phyloP scores from a whole-genome alignment of 2,888 invertebrate genomes.

The Patella ulyssiponensis region DNA sequence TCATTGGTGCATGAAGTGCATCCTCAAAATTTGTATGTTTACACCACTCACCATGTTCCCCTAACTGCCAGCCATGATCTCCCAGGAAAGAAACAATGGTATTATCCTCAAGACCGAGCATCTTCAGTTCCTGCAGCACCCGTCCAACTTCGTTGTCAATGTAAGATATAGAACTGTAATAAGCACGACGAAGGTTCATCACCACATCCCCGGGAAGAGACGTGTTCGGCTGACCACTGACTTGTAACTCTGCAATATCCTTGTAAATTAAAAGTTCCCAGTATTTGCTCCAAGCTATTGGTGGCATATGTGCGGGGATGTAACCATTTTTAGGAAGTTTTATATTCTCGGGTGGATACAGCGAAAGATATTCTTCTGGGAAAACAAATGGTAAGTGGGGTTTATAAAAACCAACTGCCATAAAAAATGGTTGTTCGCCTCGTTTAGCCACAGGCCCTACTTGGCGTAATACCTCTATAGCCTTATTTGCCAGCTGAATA shows the following conservation, averaged over 20 bases:
- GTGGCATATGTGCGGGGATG: constrained; percentile 48
- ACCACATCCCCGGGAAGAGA: constrained; percentile 42
- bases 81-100: constrained; percentile 48
- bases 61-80: constrained; percentile 52
- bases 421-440: constrained; percentile 79
- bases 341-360: constrained; percentile 50
- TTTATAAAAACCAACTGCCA: constrained; percentile 82
- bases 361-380: constrained; percentile 82
- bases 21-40: constrained; percentile 53
- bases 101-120: constrained; percentile 37
- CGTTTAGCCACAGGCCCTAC: constrained; percentile 47
- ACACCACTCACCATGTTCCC: constrained; percentile 50
- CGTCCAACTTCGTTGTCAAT: constrained; percentile 41
- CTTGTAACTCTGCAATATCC: constrained; percentile 39
- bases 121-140: constrained; percentile 34
- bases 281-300: constrained; percentile 47
- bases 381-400: constrained; percentile 79
- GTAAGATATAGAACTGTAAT: constrained; percentile 46
- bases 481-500: constrained; percentile 80
- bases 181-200: constrained; percentile 39
- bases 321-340: constrained; percentile 43
- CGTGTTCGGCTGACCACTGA: constrained; percentile 48
- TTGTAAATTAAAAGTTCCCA: constrained; percentile 42
- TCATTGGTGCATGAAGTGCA: constrained; percentile 49
- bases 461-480: constrained; percentile 77